Conservation (phyloP, 2,797 vertebrate genomes). For the Chelmon rostratus region DNA sequence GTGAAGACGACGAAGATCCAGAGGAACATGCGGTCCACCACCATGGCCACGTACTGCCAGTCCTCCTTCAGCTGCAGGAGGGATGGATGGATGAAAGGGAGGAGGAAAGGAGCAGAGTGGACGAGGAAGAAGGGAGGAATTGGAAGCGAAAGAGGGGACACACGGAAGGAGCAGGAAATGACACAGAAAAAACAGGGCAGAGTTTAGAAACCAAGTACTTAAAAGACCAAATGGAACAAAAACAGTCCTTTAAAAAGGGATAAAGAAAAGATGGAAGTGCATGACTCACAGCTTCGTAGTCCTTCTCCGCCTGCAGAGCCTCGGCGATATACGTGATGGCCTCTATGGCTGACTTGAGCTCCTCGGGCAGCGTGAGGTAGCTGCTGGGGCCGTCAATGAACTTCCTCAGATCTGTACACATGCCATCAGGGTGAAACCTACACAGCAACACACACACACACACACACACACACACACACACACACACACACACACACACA, state of each 20-base stretch:
- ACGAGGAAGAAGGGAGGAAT: background rate
- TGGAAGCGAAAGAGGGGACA: background rate
- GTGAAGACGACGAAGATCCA: slow-evolving; percentile 90
- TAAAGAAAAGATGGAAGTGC: background rate
- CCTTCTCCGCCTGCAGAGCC: slow-evolving; percentile 90
- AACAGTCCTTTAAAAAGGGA: too few relatives aligned
- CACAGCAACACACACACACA: background rate
- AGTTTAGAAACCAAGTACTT: background rate
- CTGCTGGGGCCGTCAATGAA: slow-evolving; percentile 89
- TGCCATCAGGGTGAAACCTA: slow-evolving; percentile 88
- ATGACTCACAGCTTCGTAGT: slow-evolving; percentile 87
- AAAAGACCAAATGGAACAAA: too few relatives aligned
- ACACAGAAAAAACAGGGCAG: background rate
- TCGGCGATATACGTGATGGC: slow-evolving; percentile 91
- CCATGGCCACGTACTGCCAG: slow-evolving; percentile 95
- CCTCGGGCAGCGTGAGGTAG: slow-evolving; percentile 84
- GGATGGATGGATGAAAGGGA: background rate
- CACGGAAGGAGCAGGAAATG: background rate
- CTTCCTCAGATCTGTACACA: slow-evolving; percentile 86
- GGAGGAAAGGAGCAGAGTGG: background rate
- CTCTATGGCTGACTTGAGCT: slow-evolving; percentile 88
- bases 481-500: background rate
- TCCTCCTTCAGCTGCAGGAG: slow-evolving; percentile 88
- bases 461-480: slow-evolving; percentile 14
- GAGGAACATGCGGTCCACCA: slow-evolving; percentile 91